Percentiles rank a stretch among this genome's conserved stretches.
These are phyloP conservation scores for Lepilemur septentrionalis DNA, from an alignment of 2,797 vertebrate genomes.

Conservation along the genomic window DNA sequence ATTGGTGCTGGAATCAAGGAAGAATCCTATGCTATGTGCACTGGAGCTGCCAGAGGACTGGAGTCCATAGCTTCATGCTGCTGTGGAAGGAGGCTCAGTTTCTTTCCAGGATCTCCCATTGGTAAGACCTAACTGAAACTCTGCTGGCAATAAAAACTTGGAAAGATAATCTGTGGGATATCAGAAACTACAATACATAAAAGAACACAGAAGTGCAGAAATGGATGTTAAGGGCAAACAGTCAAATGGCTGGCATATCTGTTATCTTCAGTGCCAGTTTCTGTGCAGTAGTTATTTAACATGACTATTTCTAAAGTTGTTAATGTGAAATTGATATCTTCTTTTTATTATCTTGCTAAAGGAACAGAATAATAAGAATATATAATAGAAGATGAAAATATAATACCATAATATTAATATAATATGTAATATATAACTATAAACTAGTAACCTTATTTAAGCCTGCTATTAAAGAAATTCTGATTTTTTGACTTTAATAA, in stretches of 20 bases:
- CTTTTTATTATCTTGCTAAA: constrained; percentile 15
- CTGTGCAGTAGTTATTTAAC: not conserved
- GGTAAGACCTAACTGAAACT: constrained; percentile 8
- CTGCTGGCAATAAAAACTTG: not conserved
- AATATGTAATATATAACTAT: not conserved
- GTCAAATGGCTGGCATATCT: not conserved
- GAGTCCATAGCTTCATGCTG: not conserved
- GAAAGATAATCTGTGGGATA: not conserved
- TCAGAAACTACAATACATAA: not conserved
- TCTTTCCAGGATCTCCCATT: not conserved
- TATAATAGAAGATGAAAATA: not conserved
- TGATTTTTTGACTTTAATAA: not conserved
- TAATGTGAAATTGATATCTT: not conserved
- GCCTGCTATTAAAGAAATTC: not conserved
- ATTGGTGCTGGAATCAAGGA: not conserved
- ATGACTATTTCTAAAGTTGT: not conserved
- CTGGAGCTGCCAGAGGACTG: not conserved
- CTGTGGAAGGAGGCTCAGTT: not conserved
- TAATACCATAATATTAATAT: not conserved
- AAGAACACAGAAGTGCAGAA: not conserved
- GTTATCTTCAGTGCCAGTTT: not conserved
- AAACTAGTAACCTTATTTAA: constrained; percentile 29
- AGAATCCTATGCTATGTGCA: not conserved
- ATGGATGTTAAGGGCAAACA: not conserved
- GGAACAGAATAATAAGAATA: not conserved